These are phyloP conservation scores for Lagopus leucura DNA, from an alignment of 2,113 vertebrate species.

Conservation along the genomic window DNA sequence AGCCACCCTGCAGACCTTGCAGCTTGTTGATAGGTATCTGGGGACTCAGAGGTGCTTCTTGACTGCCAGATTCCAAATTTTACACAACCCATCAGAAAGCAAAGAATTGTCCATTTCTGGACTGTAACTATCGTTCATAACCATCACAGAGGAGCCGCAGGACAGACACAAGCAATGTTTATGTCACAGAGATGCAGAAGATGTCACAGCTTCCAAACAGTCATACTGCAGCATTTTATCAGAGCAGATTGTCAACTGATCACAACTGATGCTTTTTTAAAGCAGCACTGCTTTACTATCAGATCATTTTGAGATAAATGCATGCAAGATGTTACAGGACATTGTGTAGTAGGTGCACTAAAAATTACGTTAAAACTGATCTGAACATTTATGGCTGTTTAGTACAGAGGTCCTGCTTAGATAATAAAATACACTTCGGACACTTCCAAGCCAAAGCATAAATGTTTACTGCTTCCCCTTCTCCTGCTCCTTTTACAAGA, in stretches of 20 bases:
- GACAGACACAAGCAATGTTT: not conserved
- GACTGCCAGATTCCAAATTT: not conserved
- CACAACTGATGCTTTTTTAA: not conserved
- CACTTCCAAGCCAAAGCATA: not conserved
- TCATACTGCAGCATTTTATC: accelerated
- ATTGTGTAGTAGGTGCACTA: not conserved
- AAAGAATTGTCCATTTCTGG: not conserved
- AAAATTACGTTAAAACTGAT: not conserved
- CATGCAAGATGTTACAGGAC: not conserved
- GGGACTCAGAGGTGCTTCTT: not conserved
- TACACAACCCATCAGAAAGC: not conserved
- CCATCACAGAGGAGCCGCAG: accelerated
- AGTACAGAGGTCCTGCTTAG: not conserved
- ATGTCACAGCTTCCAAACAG: not conserved
- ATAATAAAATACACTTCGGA: not conserved
- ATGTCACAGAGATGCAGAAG: not conserved
- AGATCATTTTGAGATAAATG: not conserved
- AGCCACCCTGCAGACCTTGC: not conserved
- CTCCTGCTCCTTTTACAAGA: not conserved
- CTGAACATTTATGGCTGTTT: not conserved
- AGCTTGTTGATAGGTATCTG: not conserved
- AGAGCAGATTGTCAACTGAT: not conserved
- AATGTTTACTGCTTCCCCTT: not conserved
- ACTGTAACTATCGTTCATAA: too few species aligned
- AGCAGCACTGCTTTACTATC: not conserved